phyloP scores from a whole-genome alignment of 2,797 vertebrate species.

The Neomorphus geoffroyi region DNA sequence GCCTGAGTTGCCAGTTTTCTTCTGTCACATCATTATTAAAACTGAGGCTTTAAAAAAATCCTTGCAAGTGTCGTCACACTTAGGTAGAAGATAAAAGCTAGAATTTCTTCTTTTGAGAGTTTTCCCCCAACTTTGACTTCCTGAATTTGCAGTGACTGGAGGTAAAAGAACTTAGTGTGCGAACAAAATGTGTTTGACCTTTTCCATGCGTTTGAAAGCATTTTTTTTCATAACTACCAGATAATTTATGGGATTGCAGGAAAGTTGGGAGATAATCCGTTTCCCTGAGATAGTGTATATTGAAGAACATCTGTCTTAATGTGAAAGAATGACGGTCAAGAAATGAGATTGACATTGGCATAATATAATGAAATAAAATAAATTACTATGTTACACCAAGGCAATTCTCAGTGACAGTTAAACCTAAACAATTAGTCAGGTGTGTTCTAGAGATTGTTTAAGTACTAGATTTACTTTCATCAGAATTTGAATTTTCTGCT shows the following conservation, averaged over 20 bases:
- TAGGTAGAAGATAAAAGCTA: not conserved
- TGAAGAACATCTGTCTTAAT: not conserved
- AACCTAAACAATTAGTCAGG: not conserved
- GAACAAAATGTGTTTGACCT: not conserved
- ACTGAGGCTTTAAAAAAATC: not conserved
- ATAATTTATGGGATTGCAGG: not conserved
- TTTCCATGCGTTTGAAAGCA: not conserved
- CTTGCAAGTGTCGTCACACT: not conserved
- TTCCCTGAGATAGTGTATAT: not conserved
- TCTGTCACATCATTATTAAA: not conserved
- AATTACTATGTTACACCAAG: not conserved
- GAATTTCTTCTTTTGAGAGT: not conserved
- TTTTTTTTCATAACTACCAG: not conserved
- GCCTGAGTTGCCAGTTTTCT: not conserved
- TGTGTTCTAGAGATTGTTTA: not conserved
- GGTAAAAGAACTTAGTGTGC: not conserved
- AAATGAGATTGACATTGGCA: not conserved
- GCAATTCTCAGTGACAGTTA: not conserved
- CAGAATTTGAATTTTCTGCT: not conserved
- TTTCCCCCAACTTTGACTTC: not conserved
- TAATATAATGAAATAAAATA: not conserved
- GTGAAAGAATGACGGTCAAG: not conserved
- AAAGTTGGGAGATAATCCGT: not conserved
- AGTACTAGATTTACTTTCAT: not conserved
- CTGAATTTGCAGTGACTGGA: not conserved